phyloP scores from a whole-genome alignment of 2,113 vertebrate genomes.

The Dolichallabes microphthalmus region DNA sequence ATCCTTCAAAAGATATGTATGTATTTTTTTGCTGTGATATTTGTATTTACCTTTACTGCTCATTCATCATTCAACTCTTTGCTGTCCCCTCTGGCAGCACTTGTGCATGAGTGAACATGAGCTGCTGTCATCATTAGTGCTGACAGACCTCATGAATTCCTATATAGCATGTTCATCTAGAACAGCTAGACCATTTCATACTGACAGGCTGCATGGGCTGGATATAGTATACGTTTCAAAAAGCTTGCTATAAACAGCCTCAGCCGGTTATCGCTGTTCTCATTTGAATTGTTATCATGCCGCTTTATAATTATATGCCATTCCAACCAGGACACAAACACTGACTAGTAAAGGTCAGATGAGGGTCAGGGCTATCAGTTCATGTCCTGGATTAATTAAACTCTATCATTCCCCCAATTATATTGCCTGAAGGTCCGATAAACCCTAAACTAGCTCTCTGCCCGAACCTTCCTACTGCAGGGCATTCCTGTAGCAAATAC shows the following conservation, averaged over 20 bases:
- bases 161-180: conserved; percentile 11
- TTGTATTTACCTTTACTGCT: background rate
- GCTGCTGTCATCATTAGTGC: conserved; percentile 20
- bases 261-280: background rate
- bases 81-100: conserved; percentile 39
- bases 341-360: conserved; percentile 27
- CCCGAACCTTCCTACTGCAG: conserved; percentile 19
- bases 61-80: background rate
- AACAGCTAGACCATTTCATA: conserved; percentile 16
- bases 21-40: background rate
- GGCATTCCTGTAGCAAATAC: conserved; percentile 20
- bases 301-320: background rate
- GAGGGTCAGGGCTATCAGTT: conserved; percentile 35
- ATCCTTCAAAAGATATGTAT: background rate
- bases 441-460: conserved; percentile 27
- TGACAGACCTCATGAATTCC: conserved; percentile 21
- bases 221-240: background rate
- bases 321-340: background rate
- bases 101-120: conserved; percentile 38
- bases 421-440: conserved; percentile 29
- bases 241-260: background rate
- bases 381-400: conserved; percentile 39
- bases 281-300: background rate
- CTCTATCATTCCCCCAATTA: conserved; percentile 27
- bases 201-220: background rate